Evolutionary conservation across 2,113 vertebrate species (phyloP), one percentile per base, ranked within the genome.

Genomic region (Chloropsis cyanopogon): DNA sequence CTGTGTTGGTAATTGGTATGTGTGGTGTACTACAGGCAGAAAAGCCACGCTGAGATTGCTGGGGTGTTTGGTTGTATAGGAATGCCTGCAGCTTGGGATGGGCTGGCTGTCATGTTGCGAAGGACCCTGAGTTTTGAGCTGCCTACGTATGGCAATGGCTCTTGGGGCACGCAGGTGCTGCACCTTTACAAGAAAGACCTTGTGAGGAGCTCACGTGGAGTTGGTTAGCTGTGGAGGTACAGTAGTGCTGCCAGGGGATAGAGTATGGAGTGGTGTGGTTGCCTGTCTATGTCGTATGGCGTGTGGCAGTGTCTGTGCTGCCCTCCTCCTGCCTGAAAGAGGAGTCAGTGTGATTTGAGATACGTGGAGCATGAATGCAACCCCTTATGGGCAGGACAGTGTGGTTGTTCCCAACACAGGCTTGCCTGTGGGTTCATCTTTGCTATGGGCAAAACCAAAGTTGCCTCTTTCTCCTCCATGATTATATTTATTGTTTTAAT

Each of bases 91-190:
- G 2, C 23, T 52, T 64, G 29, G 35, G 18, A 6, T 63, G 35
- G 21, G 5, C 26, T 39, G 42, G 17, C 24, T 6, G 5, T 29
- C 9, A 1, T 10, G 13, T 77, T 52, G 16, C 0, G 4, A 29
- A 69, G 24, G n/a, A 41, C 23, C 4, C 8, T 33, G 31, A 65
- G 31, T 39, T 80, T 54, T 73, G 54, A 86, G 15, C 15, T 78
- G 5, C 12, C 9, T 41, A 0, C 3, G 3, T 0, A 0, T 41
- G 12, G 72, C 14, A 2, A 11, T 6, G 16, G 8, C 50, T 61
- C 13, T 54, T 37, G 63, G 29, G 20, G 12, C 9, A 12, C 0
- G 0, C 11, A 19, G 14, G 4, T 81, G 13, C 37, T 82, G 21
- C 0, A 1, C 12, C 5, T 26, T 78, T 8, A 23, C 7, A 14